Evolutionary conservation across 2,113 vertebrate species (phyloP).

Genomic region (Catagonus wagneri): DNA sequence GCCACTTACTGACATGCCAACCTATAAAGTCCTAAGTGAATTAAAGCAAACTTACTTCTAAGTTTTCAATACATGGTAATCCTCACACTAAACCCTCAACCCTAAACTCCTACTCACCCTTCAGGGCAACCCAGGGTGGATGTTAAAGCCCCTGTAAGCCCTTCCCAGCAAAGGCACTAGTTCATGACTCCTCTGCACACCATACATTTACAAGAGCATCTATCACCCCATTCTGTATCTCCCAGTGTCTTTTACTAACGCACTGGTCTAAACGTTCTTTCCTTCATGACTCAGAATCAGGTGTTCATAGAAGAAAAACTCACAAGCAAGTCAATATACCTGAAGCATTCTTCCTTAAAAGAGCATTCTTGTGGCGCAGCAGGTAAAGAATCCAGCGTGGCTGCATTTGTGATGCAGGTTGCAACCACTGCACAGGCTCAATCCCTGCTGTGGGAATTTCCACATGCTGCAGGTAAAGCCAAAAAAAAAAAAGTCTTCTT

Average conservation of each 20-base stretch:
- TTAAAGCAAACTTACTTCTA: not conserved
- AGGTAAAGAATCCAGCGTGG: too few relatives aligned
- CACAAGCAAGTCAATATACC: constrained; percentile 17
- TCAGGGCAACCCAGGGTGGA: not conserved
- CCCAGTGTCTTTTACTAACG: not conserved
- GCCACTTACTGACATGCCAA: not conserved
- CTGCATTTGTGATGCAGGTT: too few relatives aligned
- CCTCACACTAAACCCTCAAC: not conserved
- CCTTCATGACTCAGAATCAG: constrained; percentile 29
- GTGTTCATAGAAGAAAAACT: constrained; percentile 33
- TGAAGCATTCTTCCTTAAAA: constrained; percentile 12
- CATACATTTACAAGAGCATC: not conserved
- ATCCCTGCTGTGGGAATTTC: too few relatives aligned
- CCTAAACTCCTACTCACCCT: not conserved
- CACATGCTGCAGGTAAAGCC: too few relatives aligned
- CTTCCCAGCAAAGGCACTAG: not conserved
- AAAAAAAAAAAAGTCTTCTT: not conserved
- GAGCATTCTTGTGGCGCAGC: not conserved
- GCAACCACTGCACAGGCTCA: too few relatives aligned
- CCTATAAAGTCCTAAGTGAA: not conserved
- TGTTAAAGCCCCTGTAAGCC: not conserved
- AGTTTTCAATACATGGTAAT: constrained; percentile 9
- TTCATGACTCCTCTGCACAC: not conserved
- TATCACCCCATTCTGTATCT: not conserved
- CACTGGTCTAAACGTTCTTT: not conserved